Base-by-base conservation (phyloP, 2,888 invertebrate species). In the Leptinotarsa tumamoca region DNA sequence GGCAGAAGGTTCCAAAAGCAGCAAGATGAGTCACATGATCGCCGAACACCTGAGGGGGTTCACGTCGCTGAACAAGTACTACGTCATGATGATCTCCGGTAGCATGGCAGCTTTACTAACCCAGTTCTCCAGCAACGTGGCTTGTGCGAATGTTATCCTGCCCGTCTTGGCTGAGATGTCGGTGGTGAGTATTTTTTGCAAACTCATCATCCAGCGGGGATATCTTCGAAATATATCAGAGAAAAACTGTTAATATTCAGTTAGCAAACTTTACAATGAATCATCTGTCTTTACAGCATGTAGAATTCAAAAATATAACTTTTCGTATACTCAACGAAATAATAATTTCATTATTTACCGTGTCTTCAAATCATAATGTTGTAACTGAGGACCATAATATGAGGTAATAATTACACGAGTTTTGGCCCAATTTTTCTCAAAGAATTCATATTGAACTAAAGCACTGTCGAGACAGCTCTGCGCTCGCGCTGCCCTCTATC, bases 81-180 rank as follows among this genome's bases (percentile, higher is more conserved):
- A 92, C 15, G 93, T 97, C 52, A 89, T 97, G 74, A 88, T 96
- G 49, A 92, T 96, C 4, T 93, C 97, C 17, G 93, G 95, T 77
- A 82, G 94, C 4, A 92, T 96, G 66, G 94, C 96, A 0, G 94
- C 96, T 81, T 90, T 94, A 80, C 90, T 96, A 74, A 98, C 98
- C 0, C 97, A 98, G 88, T 94, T 98, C 84, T 95, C 96, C 0
- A 95, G 95, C 51, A 98, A 98, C 86, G 95, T 96, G 0, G 97
- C 97, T 67, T 95, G 96, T 56, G 96, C 96, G 0, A 96, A 95
- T 84, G 94, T 97, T 49, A 92, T 97, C 80, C 89, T 97, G 79
- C 96, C 97, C 5, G 95, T 97, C 18, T 89, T 96, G 71, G 94
- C 94, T 2, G 94, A 95, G 87, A 93, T 95, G 92, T 94, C 94